phyloP scores from a whole-genome alignment of 2,888 invertebrate species.

The Thymelicus lineola region DNA sequence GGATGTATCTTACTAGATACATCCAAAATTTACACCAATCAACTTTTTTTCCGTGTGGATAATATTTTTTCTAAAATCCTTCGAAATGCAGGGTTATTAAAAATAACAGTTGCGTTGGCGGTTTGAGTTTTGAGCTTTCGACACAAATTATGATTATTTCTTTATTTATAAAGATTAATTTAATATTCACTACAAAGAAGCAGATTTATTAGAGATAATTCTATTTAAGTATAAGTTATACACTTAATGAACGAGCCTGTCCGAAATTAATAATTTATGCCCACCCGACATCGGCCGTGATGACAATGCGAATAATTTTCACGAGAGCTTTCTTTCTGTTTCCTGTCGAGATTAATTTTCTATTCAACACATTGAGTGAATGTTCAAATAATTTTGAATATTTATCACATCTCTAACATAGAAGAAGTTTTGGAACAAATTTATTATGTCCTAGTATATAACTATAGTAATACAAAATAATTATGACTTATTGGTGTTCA shows the following conservation, averaged over 20 bases:
- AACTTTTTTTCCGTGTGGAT: no score
- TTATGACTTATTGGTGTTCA: neutral
- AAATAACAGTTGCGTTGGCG: no score
- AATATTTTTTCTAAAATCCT: no score
- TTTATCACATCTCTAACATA: slow-evolving; percentile 6
- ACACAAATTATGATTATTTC: no score
- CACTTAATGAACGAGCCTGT: neutral
- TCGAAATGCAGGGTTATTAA: no score
- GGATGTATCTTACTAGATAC: no score
- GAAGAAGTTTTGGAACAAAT: neutral
- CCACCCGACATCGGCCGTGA: slow-evolving; percentile 49
- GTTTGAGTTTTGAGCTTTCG: no score
- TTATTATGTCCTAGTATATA: neutral
- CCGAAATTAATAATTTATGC: slow-evolving; percentile 38
- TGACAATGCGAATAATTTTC: slow-evolving; percentile 63
- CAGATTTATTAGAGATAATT: no score
- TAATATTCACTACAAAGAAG: no score
- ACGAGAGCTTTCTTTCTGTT: slow-evolving; percentile 54
- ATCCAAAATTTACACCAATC: no score
- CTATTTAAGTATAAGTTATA: neutral
- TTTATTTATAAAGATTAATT: no score
- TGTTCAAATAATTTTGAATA: slow-evolving; percentile 27
- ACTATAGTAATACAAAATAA: neutral
- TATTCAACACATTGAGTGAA: slow-evolving; percentile 49
- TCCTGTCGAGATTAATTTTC: slow-evolving; percentile 54